Evolutionary conservation across 2,113 vertebrate species (phyloP), one percentile per base, ranked within the genome.

Genomic region (Columbina picui): DNA sequence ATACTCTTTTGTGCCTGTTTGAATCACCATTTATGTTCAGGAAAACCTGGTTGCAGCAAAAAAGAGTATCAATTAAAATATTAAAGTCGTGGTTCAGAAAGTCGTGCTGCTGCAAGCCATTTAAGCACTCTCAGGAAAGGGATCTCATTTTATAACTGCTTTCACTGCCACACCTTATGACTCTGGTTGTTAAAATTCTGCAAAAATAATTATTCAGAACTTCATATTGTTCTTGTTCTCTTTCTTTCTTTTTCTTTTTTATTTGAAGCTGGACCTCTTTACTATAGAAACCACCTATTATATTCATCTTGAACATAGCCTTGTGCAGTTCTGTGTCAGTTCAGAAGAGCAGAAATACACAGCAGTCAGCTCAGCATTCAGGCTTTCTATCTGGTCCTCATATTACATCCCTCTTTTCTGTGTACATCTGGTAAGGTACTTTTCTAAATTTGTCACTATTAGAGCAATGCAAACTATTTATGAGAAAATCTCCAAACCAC

Each of bases 401-500:
- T 90, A 88, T 94, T 94, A 57, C 70, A 89, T 60, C 4, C 9
- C 38, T 49, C 47, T 69, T 53, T 53, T 29, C 22, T 91, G 50
- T 0, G 0, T 94, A 85, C 89, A 95, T 96, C 89, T 96, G 96
- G 92, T 88, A 95, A 88, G 63, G 79, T 64, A 93, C 55, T 95
- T 97, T 95, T 86, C 69, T 93, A 88, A 93, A 93, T 95, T 95
- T 86, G 79, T 93, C 25, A 1, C 83, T 95, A 90, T 90, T 90
- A 92, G 13, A 93, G 82, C 26, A 92, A 95, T 96, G 90, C 87
- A 92, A 96, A 86, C 60, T 95, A 94, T 96, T 96, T 82, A 86
- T 71, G 86, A 95, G 65, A 94, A 95, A 82, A 90, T 68, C 43
- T 80, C 88, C 79, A 93, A 90, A 92, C 75, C 93, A 95, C 93